phyloP scores from a whole-genome alignment of 2,888 invertebrate genomes.

The Archaeoteleia sp. region DNA sequence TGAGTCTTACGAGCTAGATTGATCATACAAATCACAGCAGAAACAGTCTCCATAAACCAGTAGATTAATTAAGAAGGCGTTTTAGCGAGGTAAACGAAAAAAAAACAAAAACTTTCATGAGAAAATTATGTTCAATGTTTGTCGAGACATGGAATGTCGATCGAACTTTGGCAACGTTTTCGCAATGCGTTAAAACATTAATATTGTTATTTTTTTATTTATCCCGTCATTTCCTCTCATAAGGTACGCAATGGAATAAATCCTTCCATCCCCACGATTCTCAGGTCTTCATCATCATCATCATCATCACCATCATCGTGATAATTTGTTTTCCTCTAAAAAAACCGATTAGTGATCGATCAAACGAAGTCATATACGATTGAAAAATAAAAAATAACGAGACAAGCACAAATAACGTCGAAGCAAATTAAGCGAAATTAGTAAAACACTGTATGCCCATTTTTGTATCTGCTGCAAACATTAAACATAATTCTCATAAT shows the following conservation, averaged over 20 bases:
- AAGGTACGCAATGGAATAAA: slow-evolving; percentile 72
- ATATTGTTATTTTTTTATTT: slow-evolving; percentile 11
- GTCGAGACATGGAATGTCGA: slow-evolving; percentile 13
- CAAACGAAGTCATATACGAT: too few species aligned
- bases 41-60: slow-evolving; percentile 45
- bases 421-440: slow-evolving; percentile 49
- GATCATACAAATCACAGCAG: slow-evolving; percentile 47
- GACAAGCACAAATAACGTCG: slow-evolving; percentile 55
- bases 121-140: slow-evolving; percentile 66
- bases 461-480: slow-evolving; percentile 54
- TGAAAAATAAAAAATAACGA: slow-evolving; percentile 45
- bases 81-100: slow-evolving; percentile 31
- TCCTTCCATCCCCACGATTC: slow-evolving; percentile 71
- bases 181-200: not conserved
- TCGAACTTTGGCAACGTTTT: slow-evolving; percentile 23
- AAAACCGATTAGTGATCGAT: slow-evolving; percentile 65
- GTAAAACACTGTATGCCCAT: slow-evolving; percentile 20
- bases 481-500: slow-evolving; percentile 72
- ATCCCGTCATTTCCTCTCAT: slow-evolving; percentile 54
- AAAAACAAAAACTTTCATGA: slow-evolving; percentile 11
- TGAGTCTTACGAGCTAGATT: slow-evolving; percentile 25
- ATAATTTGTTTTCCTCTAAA: slow-evolving; percentile 67
- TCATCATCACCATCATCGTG: slow-evolving; percentile 49
- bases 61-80: slow-evolving; percentile 31
- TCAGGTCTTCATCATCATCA: slow-evolving; percentile 66